Evolutionary conservation across 2,888 invertebrate genomes (phyloP).

Genomic region (Pegoplata infirma): DNA sequence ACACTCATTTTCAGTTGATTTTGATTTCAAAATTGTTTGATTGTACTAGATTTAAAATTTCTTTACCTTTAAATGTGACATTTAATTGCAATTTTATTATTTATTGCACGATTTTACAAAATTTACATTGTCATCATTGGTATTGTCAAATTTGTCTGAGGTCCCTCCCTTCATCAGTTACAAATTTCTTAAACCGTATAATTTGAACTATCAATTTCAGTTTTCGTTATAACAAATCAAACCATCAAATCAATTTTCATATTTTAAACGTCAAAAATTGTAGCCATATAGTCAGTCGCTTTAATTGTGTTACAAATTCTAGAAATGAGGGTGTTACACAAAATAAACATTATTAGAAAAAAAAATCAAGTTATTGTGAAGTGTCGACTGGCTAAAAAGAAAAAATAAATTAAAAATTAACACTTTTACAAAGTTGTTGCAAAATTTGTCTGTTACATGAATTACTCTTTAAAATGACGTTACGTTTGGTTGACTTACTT

Average conservation of each 20-base stretch:
- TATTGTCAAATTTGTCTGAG: no score
- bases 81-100: no score
- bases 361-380: conserved; percentile 32
- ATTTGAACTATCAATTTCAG: no score
- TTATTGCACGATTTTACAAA: no score
- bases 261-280: neutral
- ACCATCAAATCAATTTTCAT: neutral
- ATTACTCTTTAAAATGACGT: conserved; percentile 31
- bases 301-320: neutral
- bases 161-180: no score
- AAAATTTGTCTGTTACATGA: conserved; percentile 28
- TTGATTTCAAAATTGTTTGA: no score
- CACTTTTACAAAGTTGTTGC: conserved; percentile 37
- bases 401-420: conserved; percentile 31
- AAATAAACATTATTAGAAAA: neutral
- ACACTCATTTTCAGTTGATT: no score
- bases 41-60: no score
- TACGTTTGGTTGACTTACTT: conserved; percentile 20
- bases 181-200: no score
- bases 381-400: conserved; percentile 9
- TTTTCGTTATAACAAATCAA: neutral
- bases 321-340: conserved; percentile 27
- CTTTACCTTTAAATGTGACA: no score
- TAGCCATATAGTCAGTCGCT: neutral
- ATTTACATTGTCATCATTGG: no score